Conservation (phyloP, 1,140 invertebrate species). For the Tetramorium alpestre region DNA sequence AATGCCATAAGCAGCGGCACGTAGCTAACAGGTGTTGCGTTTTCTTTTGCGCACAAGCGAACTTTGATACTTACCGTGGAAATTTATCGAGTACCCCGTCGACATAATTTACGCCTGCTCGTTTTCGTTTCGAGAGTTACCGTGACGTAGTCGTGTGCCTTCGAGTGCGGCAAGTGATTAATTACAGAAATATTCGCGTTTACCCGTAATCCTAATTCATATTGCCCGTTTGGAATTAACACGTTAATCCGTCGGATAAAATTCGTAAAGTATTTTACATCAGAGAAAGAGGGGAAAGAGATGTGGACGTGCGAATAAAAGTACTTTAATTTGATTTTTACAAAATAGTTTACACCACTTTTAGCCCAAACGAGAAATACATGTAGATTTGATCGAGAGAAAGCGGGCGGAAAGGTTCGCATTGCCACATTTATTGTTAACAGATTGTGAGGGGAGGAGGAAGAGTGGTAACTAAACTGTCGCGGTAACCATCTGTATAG, state of each 20-base stretch:
- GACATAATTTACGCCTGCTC: slow-evolving; percentile 74
- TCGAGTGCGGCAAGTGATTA: slow-evolving; percentile 19
- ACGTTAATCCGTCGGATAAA: not conserved
- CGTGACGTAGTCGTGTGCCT: slow-evolving; percentile 20
- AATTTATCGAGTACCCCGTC: slow-evolving; percentile 76
- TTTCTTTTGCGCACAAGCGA: slow-evolving; percentile 72
- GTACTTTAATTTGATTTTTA: not conserved
- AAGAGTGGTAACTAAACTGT: not conserved
- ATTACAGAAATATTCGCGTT: slow-evolving; percentile 30
- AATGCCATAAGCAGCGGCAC: slow-evolving; percentile 80
- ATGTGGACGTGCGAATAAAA: not conserved
- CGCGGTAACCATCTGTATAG: not conserved
- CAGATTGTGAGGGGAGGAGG: not conserved
- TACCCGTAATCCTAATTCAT: not conserved
- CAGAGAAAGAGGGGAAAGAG: not conserved
- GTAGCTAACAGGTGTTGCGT: slow-evolving; percentile 80
- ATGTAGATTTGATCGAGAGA: not conserved
- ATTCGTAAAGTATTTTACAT: not conserved
- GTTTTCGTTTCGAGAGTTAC: slow-evolving; percentile 57
- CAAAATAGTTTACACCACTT: not conserved
- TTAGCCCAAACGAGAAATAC: not conserved
- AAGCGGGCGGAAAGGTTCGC: not conserved
- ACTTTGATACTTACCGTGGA: slow-evolving; percentile 78
- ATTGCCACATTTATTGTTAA: not conserved
- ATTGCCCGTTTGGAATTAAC: not conserved